These are phyloP conservation scores for Campoplex nolae DNA, from an alignment of 2,888 invertebrate species.

Conservation along the genomic window DNA sequence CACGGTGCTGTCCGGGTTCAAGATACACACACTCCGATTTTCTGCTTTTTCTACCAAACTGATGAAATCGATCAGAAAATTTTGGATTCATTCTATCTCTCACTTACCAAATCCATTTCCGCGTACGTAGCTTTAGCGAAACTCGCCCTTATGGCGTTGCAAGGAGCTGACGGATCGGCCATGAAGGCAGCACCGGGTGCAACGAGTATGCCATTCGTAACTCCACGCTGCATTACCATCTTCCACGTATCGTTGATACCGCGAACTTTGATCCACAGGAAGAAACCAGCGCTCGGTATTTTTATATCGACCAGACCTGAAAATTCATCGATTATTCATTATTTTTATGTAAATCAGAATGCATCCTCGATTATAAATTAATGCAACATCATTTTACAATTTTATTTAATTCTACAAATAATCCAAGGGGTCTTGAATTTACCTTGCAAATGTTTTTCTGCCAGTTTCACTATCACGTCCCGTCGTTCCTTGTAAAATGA, in stretches of 20 bases:
- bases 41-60: background rate
- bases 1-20: background rate
- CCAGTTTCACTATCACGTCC: conserved; percentile 87
- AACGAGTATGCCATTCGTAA: conserved; percentile 89
- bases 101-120: conserved; percentile 87
- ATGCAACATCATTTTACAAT: background rate
- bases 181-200: conserved; percentile 92
- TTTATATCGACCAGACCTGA: conserved; percentile 88
- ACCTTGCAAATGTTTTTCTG: conserved; percentile 87
- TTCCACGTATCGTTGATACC: conserved; percentile 90
- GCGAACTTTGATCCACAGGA: conserved; percentile 90
- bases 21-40: background rate
- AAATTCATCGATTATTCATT: background rate
- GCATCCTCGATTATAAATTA: background rate
- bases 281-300: conserved; percentile 90
- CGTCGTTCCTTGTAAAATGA: conserved; percentile 88
- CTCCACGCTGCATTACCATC: conserved; percentile 90
- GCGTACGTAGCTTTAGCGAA: conserved; percentile 89
- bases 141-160: conserved; percentile 89
- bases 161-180: conserved; percentile 87
- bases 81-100: background rate
- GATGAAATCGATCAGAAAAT: background rate
- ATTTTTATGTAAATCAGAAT: no score
- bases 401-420: no score
- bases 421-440: conserved; percentile 41